A percentile compares a stretch with the other conserved stretches of the same genome.
Conservation (phyloP, 2,888 invertebrate genomes). For the Hypomecis punctinalis region DNA sequence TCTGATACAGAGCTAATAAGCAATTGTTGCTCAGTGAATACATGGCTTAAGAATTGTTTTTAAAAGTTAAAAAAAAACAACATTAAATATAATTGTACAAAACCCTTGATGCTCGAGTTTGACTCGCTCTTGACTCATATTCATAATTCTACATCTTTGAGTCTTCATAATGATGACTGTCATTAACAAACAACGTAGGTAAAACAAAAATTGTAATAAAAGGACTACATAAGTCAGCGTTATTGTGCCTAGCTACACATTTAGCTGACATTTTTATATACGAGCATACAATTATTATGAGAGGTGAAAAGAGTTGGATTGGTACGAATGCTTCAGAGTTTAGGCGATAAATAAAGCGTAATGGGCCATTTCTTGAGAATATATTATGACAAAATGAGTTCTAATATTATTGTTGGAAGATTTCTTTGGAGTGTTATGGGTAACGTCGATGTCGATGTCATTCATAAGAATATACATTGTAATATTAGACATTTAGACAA, state of each 20-base stretch:
- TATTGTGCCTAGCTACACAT: slow-evolving; percentile 42
- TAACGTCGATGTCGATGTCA: not conserved
- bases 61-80: too few species aligned
- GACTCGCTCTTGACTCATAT: too few species aligned
- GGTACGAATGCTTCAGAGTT: slow-evolving; percentile 58
- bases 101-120: not conserved
- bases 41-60: too few species aligned
- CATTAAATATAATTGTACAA: too few species aligned
- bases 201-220: slow-evolving; percentile 25
- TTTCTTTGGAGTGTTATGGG: slow-evolving; percentile 29
- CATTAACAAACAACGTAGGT: slow-evolving; percentile 14
- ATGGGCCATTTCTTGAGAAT: slow-evolving; percentile 71
- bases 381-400: slow-evolving; percentile 68
- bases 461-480: not conserved
- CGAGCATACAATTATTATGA: slow-evolving; percentile 52
- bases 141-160: slow-evolving; percentile 4
- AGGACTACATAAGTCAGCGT: slow-evolving; percentile 30
- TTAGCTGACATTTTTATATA: slow-evolving; percentile 55
- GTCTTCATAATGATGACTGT: not conserved
- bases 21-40: too few species aligned
- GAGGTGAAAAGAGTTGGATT: slow-evolving; percentile 64
- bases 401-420: slow-evolving; percentile 51
- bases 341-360: slow-evolving; percentile 70
- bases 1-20: too few species aligned
- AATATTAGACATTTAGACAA: not conserved